phyloP scores from a whole-genome alignment of 2,797 vertebrate species.

The Bryconaethiops microstoma region DNA sequence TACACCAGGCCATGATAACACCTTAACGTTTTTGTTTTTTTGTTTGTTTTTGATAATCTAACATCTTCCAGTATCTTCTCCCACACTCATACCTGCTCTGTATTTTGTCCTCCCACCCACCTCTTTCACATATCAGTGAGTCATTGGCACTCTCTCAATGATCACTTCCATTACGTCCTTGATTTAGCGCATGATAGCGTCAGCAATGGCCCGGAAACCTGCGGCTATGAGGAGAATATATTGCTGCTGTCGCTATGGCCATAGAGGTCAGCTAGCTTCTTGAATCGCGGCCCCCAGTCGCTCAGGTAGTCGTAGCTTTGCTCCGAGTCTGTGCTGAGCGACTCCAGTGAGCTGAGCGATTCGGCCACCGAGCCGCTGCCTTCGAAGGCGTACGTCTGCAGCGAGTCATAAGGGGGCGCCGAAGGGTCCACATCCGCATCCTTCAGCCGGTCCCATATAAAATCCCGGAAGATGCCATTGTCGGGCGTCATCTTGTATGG shows the following conservation, averaged over 20 bases:
- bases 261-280: conserved; percentile 95
- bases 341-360: conserved; percentile 94
- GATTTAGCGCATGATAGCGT: conserved; percentile 34
- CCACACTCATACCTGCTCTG: conserved; percentile 22
- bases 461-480: conserved; percentile 93
- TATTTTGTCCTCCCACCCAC: conserved; percentile 32
- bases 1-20: neutral
- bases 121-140: conserved; percentile 42
- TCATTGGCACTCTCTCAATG: conserved; percentile 49
- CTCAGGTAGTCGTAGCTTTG: conserved; percentile 97
- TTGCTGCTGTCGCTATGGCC: conserved; percentile 77
- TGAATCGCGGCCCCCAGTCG: conserved; percentile 96
- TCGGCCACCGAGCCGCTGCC: conserved; percentile 92
- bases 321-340: conserved; percentile 93
- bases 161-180: conserved; percentile 43
- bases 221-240: conserved; percentile 73
- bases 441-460: conserved; percentile 95
- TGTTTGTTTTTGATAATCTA: conserved; percentile 14
- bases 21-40: neutral
- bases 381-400: conserved; percentile 96
- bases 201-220: conserved; percentile 7
- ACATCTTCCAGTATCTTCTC: conserved; percentile 39
- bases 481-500: conserved; percentile 88
- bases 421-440: conserved; percentile 91
- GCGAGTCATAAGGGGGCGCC: conserved; percentile 91